A percentile compares a stretch with the other conserved stretches of the same genome.
Evolutionary conservation across 2,797 vertebrate genomes (phyloP).

Genomic region (Gymnodraco acuticeps): DNA sequence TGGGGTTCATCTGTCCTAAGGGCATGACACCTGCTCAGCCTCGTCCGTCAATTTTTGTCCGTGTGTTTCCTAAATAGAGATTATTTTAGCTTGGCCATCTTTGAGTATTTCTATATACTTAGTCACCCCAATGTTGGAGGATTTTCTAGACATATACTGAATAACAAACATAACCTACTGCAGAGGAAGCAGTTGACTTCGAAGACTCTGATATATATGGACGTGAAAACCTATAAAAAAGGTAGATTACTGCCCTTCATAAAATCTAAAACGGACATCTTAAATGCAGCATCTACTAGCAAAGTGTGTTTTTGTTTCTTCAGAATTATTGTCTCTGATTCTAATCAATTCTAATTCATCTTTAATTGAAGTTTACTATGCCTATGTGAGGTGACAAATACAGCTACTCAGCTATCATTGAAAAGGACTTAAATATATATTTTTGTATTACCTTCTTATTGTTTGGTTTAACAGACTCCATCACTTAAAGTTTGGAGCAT

Average conservation of each 20-base stretch:
- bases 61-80: neutral
- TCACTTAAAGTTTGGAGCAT: neutral
- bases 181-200: neutral
- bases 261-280: neutral
- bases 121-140: neutral
- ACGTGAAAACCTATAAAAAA: too few species aligned
- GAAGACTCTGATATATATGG: neutral
- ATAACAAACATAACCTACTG: neutral
- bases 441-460: neutral
- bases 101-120: neutral
- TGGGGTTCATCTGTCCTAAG: conserved; percentile 2
- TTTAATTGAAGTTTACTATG: neutral
- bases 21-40: neutral
- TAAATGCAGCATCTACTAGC: neutral
- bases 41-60: accelerated
- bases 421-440: neutral
- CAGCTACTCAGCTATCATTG: neutral
- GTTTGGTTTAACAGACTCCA: neutral
- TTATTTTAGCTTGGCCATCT: neutral
- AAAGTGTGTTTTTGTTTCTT: neutral
- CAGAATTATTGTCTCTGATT: neutral
- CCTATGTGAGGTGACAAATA: neutral
- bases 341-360: neutral
- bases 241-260: too few species aligned
- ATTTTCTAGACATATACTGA: neutral